Evolutionary conservation across 2,113 vertebrate genomes (phyloP), one percentile per base, ranked within the genome.

Genomic region (Sinosuthora webbiana): DNA sequence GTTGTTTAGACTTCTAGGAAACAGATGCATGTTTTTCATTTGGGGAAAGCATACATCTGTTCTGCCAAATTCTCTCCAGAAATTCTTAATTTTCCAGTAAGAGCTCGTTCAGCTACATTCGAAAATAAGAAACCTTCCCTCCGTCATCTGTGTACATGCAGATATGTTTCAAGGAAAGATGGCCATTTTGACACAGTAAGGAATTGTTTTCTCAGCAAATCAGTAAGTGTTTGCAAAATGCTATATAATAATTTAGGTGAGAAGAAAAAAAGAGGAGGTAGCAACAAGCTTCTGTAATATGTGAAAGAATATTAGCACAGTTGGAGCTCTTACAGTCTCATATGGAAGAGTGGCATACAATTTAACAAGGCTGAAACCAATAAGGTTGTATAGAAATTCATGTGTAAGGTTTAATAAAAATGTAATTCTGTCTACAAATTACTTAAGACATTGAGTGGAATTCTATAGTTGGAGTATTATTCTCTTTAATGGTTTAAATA

Each of bases 1-100:
- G 97, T 94, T 98, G 93, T 97, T 98, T 96, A 95, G 96, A 97
- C 97, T 97, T 98, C 97, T 98, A 92, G 84, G 84, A 97, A 98
- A 94, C 96, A 97, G 97, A 98, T 95, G 94, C 62, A 57, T 87
- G 90, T 85, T 97, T 97, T 95, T 97, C 88, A 94, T 96, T 97
- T 97, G 79, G 60, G 77, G 83, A 96, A 97, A 85, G 80, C 69
- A 92, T 96, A 87, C 97, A 98, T 98, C 97, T 98, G 97, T 96
- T 98, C 92, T 92, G 84, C 79, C 75, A 19, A 95, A 95, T 97
- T 97, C 74, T 97, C 82, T 95, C 76, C 95, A 97, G 95, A 97
- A 98, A 95, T 95, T 82, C 71, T 93, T 95, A 67, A 89, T 96
- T 96, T 94, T 97, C 96, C 73, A 94, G 56, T 81, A 94, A 82